Percentiles rank a stretch among this genome's conserved stretches.
Evolutionary conservation across 2,797 vertebrate species (phyloP).

Genomic region (Furcifer pardalis): DNA sequence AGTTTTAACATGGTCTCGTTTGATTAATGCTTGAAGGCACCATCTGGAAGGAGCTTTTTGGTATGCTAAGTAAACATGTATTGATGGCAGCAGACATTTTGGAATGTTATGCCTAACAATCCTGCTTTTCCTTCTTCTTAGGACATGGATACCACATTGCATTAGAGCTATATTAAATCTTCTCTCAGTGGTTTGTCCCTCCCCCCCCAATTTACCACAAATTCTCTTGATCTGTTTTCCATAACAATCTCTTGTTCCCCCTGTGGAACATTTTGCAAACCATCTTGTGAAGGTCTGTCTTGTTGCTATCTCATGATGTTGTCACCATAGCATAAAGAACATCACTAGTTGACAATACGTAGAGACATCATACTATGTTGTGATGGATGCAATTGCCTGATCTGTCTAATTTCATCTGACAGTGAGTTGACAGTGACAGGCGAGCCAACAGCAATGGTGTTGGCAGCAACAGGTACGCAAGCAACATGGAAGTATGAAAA

Average conservation of each 20-base stretch:
- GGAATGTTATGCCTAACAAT: not conserved
- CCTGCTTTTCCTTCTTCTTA: not conserved
- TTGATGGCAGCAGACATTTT: not conserved
- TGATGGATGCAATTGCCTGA: conserved; percentile 30
- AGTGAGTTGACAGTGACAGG: conserved; percentile 14
- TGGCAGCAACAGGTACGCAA: not conserved
- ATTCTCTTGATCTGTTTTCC: conserved; percentile 7
- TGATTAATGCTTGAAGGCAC: not conserved
- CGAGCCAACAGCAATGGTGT: not conserved
- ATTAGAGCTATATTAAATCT: conserved; percentile 6
- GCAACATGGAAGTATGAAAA: not conserved
- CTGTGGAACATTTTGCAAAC: conserved; percentile 12
- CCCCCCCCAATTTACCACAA: not conserved
- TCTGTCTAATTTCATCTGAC: conserved; percentile 27
- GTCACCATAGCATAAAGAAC: conserved; percentile 1
- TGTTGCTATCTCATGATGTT: not conserved
- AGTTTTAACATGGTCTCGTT: too few species aligned
- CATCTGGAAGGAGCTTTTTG: not conserved
- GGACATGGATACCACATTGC: conserved; percentile 7
- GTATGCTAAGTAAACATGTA: not conserved
- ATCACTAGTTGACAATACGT: conserved; percentile 7
- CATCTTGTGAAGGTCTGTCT: conserved; percentile 16
- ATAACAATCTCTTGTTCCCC: not conserved
- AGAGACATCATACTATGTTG: conserved; percentile 26
- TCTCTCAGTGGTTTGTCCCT: not conserved